Percentiles rank a stretch among this genome's conserved stretches.
phyloP scores from a whole-genome alignment of 35 echinoderm and acorn worm genomes.

The Stichopus chloronotus region DNA sequence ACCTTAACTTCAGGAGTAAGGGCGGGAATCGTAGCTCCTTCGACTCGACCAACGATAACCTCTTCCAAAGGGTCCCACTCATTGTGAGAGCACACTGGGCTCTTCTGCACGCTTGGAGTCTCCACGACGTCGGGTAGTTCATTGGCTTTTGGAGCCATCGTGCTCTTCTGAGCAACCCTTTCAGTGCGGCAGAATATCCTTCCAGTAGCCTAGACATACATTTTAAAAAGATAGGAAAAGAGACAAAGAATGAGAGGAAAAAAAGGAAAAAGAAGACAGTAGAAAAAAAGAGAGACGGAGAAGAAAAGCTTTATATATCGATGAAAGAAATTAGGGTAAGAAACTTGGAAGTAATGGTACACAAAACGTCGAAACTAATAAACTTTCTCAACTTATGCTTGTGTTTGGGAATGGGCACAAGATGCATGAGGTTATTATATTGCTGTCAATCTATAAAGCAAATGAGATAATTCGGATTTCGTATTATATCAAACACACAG shows the following conservation, averaged over 20 bases:
- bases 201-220: conserved; percentile 26
- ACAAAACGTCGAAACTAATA: no score
- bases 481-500: no score
- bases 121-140: conserved; percentile 1
- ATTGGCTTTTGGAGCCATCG: not conserved
- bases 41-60: conserved; percentile 87
- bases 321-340: no score
- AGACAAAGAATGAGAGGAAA: not conserved
- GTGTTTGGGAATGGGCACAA: no score
- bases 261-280: not conserved
- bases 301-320: not conserved
- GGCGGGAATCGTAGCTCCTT: conserved; percentile 74
- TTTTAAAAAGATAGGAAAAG: not conserved
- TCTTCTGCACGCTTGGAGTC: not conserved
- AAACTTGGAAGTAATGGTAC: no score
- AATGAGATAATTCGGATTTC: no score
- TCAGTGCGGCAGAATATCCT: conserved; percentile 61
- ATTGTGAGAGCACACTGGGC: conserved; percentile 85
- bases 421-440: no score
- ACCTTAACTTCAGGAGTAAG: conserved; percentile 87
- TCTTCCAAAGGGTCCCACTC: conserved; percentile 95
- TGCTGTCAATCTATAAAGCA: no score
- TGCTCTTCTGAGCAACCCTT: conserved; percentile 37
- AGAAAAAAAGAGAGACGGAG: not conserved
- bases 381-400: no score